Evolutionary conservation across 2,888 invertebrate species (phyloP), one percentile per base, ranked within the genome.

Genomic region (Apeira syringaria): DNA sequence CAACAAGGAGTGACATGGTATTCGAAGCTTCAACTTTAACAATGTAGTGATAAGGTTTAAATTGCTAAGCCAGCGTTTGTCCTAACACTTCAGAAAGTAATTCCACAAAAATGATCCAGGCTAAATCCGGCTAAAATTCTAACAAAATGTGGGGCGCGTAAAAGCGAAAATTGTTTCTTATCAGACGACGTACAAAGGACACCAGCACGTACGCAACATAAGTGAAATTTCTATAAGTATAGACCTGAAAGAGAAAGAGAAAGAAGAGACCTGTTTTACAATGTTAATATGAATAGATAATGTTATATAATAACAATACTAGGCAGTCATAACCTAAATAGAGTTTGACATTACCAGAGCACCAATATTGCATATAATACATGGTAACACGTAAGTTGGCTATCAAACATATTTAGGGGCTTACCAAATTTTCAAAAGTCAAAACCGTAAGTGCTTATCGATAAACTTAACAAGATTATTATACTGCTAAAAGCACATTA

Each of bases 161-260:
- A 55, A 59, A 43, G 43, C 53, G 57, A 61, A 61, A 62, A 58
- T 56, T 53, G 53, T 55, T 52, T 59, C 56, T 59, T 62, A 59
- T 56, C 57, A 41, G 25, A 12, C 18, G 17, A 43, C 18, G 12
- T 36, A 57, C 50, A 59, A 59, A 51, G 53, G 54, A 32, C 25
- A 15, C 26, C 34, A 42, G 37, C 42, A 44, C 41, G 36, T 8
- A 38, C 22, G 31, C 7, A 9, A 17, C 15, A 18, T 18, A 9
- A 10, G 17, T 17, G 2, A 8, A 28, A 13, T 25, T 9, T 25
- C 20, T 20, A 15, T 15, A 15, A 3, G 4, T 15, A n/a, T n/a
- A n/a, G n/a, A n/a, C n/a, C n/a, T n/a, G n/a, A n/a, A n/a, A n/a
- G n/a, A n/a, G n/a, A n/a, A n/a, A n/a, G n/a, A n/a, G n/a, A n/a